Conservation (phyloP, 2,113 vertebrate species). For the Donacobius atricapilla region DNA sequence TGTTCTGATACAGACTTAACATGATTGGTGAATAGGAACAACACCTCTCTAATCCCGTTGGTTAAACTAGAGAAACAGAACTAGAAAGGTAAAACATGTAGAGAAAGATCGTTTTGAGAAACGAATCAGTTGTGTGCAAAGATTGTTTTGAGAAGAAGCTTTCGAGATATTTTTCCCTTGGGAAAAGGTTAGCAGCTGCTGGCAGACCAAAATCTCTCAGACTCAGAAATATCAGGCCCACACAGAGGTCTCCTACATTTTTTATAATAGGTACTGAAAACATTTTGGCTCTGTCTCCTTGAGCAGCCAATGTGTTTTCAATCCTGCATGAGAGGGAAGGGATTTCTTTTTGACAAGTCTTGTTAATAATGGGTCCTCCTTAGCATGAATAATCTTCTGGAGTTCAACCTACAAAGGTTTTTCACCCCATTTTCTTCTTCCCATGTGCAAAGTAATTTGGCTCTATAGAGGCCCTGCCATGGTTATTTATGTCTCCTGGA, state of each 20-base stretch:
- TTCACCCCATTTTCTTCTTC: background rate
- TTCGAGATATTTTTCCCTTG: too few relatives aligned
- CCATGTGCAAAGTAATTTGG: background rate
- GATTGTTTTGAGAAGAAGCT: too few relatives aligned
- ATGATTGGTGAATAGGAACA: too few relatives aligned
- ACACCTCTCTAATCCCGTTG: too few relatives aligned
- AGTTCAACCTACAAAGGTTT: background rate
- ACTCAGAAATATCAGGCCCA: too few relatives aligned
- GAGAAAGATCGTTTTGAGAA: too few relatives aligned
- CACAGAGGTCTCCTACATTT: background rate
- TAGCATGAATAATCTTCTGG: background rate
- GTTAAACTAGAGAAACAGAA: too few relatives aligned
- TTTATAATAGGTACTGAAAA: background rate
- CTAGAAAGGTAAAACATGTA: too few relatives aligned
- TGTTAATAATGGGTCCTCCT: background rate
- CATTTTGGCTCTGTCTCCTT: background rate
- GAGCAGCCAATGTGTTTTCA: conserved; percentile 18
- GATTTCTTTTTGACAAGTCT: background rate
- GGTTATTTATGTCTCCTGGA: background rate
- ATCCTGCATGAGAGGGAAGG: background rate
- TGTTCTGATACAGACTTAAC: too few relatives aligned
- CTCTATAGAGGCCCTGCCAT: background rate
- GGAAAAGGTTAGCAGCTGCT: too few relatives aligned
- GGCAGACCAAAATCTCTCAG: too few relatives aligned
- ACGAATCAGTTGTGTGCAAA: too few relatives aligned